Evolutionary conservation across 2,113 vertebrate genomes (phyloP).

Genomic region (Chrysochloris asiatica): DNA sequence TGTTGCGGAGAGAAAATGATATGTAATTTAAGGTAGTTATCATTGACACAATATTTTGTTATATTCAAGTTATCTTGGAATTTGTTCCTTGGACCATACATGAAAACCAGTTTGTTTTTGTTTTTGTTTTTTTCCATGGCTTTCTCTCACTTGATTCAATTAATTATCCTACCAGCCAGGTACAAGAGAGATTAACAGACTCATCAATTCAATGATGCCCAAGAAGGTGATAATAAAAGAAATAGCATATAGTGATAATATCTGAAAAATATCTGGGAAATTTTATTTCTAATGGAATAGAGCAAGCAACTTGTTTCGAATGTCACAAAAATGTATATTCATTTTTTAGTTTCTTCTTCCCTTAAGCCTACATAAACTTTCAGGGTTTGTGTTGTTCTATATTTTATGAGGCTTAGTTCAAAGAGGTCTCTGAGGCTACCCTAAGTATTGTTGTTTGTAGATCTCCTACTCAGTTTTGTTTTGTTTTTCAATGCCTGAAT

Average conservation of each 20-base stretch:
- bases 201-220: not conserved
- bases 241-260: constrained; percentile 5
- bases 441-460: not conserved
- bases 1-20: not conserved
- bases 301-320: not conserved
- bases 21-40: not conserved
- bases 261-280: too few relatives aligned
- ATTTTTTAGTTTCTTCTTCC: not conserved
- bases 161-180: not conserved
- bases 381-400: not conserved
- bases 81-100: not conserved
- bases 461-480: not conserved
- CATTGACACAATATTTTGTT: not conserved
- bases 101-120: too few relatives aligned
- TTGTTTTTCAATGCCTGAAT: not conserved
- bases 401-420: not conserved
- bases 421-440: not conserved
- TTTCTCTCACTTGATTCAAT: constrained; percentile 31
- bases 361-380: not conserved
- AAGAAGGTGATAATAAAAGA: not conserved
- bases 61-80: not conserved
- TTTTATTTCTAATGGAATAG: not conserved
- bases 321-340: not conserved
- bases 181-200: constrained; percentile 5
- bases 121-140: not conserved